Evolutionary conservation across 2,888 invertebrate species (phyloP).

Genomic region (Candidula unifasciata): DNA sequence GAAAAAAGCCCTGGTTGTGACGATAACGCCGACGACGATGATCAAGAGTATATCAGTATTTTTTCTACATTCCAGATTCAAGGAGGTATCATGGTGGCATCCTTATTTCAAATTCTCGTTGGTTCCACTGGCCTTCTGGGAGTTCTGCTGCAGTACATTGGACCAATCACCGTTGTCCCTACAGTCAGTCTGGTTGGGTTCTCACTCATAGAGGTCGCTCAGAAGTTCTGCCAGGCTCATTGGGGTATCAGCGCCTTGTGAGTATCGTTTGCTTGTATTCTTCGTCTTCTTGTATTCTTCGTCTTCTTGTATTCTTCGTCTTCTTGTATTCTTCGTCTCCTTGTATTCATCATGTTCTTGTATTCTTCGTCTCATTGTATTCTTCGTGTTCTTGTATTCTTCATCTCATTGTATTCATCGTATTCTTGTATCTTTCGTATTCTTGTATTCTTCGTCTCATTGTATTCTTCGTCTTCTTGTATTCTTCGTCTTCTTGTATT

Average conservation of each 20-base stretch:
- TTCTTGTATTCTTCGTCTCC: no score
- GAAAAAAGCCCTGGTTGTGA: no score
- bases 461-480: no score
- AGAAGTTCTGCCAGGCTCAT: conserved; percentile 87
- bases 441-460: background rate
- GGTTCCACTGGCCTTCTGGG: conserved; percentile 66
- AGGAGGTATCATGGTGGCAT: conserved; percentile 68
- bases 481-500: no score
- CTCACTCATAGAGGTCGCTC: conserved; percentile 89
- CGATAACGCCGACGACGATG: no score
- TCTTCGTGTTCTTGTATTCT: no score
- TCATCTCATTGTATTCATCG: no score
- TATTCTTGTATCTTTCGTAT: background rate
- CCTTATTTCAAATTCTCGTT: conserved; percentile 66
- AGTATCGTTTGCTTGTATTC: conserved; percentile 68
- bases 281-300: background rate
- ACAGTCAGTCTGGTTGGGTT: conserved; percentile 90
- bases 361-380: no score
- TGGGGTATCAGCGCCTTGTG: conserved; percentile 91
- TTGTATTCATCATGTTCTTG: no score
- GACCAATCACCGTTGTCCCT: conserved; percentile 90
- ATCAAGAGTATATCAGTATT: no score
- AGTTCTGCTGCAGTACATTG: conserved; percentile 80
- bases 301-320: no score
- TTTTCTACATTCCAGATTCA: conserved; percentile 61